Percentiles rank a stretch among this genome's conserved stretches.
Conservation (phyloP, 2,888 invertebrate genomes). For the Sphecodes monilicornis region DNA sequence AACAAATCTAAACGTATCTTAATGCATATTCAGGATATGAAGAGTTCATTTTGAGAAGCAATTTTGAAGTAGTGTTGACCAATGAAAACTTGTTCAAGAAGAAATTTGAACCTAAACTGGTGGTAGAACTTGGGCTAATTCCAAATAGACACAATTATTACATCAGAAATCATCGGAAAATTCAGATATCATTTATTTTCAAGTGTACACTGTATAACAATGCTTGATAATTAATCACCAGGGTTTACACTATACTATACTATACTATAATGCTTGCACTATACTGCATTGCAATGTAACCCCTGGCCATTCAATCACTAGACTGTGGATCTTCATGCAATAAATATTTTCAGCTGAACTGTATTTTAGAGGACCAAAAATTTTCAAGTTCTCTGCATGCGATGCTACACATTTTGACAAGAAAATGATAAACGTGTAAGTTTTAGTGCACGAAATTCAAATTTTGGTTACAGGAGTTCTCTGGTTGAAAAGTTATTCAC, state of each 20-base stretch:
- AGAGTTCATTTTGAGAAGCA: background rate
- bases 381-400: no score
- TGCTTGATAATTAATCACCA: background rate
- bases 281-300: background rate
- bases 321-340: background rate
- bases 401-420: no score
- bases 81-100: background rate
- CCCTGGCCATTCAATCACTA: background rate
- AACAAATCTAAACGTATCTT: background rate
- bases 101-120: background rate
- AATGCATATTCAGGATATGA: background rate
- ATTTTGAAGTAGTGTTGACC: background rate
- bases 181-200: background rate
- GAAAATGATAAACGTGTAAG: no score
- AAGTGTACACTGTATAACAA: background rate
- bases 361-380: no score
- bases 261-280: background rate
- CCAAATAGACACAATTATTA: background rate
- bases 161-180: background rate
- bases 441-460: no score
- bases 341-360: background rate
- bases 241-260: background rate
- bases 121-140: background rate
- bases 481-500: no score
- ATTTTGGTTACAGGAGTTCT: no score